Evolutionary conservation across 2,797 vertebrate species (phyloP), one percentile per base, ranked within the genome.

Genomic region (Typhlichthys eigenmanni): DNA sequence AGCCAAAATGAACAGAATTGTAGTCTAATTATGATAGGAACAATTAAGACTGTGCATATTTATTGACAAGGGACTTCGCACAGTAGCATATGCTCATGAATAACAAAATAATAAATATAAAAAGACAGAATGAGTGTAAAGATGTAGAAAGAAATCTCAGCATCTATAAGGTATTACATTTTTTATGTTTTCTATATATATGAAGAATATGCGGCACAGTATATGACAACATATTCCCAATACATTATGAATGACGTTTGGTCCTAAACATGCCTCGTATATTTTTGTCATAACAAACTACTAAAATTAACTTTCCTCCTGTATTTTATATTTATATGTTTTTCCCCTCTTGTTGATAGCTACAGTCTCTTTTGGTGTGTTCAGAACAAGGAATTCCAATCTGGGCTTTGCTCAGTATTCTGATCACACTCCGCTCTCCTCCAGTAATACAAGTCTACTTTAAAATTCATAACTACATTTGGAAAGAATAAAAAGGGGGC

Each of bases 401-500:
- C 90, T 84, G 75, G 71, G 83, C 71, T 83, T 83, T 82, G 85
- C 86, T 93, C 90, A 86, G 85, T 91, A 93, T 93, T 93, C 91
- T 76, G 89, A 89, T 90, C 92, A 93, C 92, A 92, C 86, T 74
- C 78, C 75, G 78, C 87, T 89, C 78, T 90, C 85, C 88, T 87
- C 83, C 90, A 89, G 91, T 92, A 92, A 91, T 90, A 91, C 89
- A 87, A 89, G 89, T 90, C 92, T 91, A 84, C 92, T 94, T 93
- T 93, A 93, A 93, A 94, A 94, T 94, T 93, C 93, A 94, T 94
- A 94, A 93, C 91, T 93, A 92, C 91, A 92, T 93, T 94, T 88
- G 85, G 88, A 88, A 91, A 91, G 91, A 92, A 93, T 91, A 92
- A 93, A 38, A 93, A 90, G 88, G 90, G 73, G 89, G 79, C 85